These are phyloP conservation scores for Melanotaenia parkinsoni DNA, from an alignment of 2,797 vertebrate species.

Conservation along the genomic window DNA sequence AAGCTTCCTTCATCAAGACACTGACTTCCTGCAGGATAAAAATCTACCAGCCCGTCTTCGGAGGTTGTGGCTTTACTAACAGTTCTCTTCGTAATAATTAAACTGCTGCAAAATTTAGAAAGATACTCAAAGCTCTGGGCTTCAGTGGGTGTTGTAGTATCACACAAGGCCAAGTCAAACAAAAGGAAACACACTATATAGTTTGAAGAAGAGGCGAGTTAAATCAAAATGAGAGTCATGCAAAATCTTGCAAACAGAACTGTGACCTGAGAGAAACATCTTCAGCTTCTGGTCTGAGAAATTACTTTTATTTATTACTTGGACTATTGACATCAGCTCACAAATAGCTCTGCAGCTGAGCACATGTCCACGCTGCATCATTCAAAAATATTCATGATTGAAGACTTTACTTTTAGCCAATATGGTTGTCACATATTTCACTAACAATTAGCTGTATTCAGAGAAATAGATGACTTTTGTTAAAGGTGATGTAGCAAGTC, in stretches of 20 bases:
- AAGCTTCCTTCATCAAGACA: slow-evolving; percentile 10
- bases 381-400: slow-evolving; percentile 68
- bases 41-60: not conserved
- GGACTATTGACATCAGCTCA: slow-evolving; percentile 50
- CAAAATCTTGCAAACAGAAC: slow-evolving; percentile 31
- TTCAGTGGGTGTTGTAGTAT: slow-evolving; percentile 23
- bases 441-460: slow-evolving; percentile 78
- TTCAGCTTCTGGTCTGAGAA: slow-evolving; percentile 37
- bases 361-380: slow-evolving; percentile 48
- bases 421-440: slow-evolving; percentile 73
- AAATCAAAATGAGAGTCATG: slow-evolving; percentile 22
- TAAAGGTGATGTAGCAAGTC: slow-evolving; percentile 68
- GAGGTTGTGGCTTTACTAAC: not conserved
- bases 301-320: slow-evolving; percentile 46
- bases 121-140: not conserved
- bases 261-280: slow-evolving; percentile 37
- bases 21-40: not conserved
- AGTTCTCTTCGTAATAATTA: too few relatives aligned
- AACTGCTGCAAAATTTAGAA: not conserved
- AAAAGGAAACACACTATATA: too few relatives aligned
- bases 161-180: not conserved
- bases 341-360: slow-evolving; percentile 45
- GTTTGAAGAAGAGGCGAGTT: slow-evolving; percentile 14
- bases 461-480: slow-evolving; percentile 72
- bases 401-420: slow-evolving; percentile 70